A percentile compares a stretch with the other conserved stretches of the same genome.
These are phyloP conservation scores for Danio rerio DNA, from an alignment of 2,113 vertebrate genomes.

Conservation along the genomic window GRCz12tu NC_133176.1:24503501-24504000, in stretches of 20 bases:
- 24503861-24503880: neutral
- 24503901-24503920: neutral
- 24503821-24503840: neutral
- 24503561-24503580: neutral
- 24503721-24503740: slow-evolving; percentile 20
- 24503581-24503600: neutral
- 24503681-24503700: slow-evolving; percentile 54
- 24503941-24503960: neutral
- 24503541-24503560: slow-evolving; percentile 17
- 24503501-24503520: slow-evolving; percentile 38
- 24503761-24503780: slow-evolving; percentile 3
- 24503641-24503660: slow-evolving; percentile 39
- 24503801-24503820: neutral
- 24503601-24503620: slow-evolving; percentile 20
- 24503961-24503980: neutral
- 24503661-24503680: slow-evolving; percentile 33
- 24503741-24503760: slow-evolving; percentile 44
- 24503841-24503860: neutral
- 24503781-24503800: neutral
- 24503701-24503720: slow-evolving; percentile 44
- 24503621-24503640: slow-evolving; percentile 10
- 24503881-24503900: neutral
- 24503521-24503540: neutral
- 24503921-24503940: neutral
- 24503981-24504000: no score